Percentiles rank a stretch among this genome's conserved stretches.
Conservation (phyloP, 2,888 invertebrate species). For the Euplexia lucipara region DNA sequence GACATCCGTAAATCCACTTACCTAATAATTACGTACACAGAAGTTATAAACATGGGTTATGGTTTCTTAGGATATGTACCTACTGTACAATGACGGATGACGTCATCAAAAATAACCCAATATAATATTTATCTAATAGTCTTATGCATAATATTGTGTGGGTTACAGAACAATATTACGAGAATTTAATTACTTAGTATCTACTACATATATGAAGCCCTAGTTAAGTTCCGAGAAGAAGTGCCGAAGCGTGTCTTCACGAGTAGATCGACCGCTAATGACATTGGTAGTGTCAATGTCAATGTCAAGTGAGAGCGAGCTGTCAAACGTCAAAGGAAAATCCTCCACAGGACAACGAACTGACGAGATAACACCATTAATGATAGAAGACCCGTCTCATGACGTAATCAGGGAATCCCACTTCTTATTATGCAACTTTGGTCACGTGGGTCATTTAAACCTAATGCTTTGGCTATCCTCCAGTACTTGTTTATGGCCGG, state of each 20-base stretch:
- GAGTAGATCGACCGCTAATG: slow-evolving; percentile 33
- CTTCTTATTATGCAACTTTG: slow-evolving; percentile 42
- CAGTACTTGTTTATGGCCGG: slow-evolving; percentile 48
- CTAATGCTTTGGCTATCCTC: slow-evolving; percentile 54
- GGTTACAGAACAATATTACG: slow-evolving; percentile 12
- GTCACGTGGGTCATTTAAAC: slow-evolving; percentile 45
- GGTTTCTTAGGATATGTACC: not conserved
- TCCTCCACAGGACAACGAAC: slow-evolving; percentile 2
- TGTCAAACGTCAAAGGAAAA: slow-evolving; percentile 1
- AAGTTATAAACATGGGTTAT: not conserved
- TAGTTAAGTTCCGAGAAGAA: slow-evolving; percentile 28
- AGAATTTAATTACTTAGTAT: slow-evolving; percentile 21
- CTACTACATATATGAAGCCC: slow-evolving; percentile 13
- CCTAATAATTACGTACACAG: not conserved
- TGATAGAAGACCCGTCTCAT: slow-evolving; percentile 34
- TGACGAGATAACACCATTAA: slow-evolving; percentile 13
- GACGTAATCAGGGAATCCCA: slow-evolving; percentile 54
- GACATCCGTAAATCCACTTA: not conserved
- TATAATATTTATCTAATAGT: slow-evolving; percentile 17
- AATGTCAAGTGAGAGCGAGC: slow-evolving; percentile 30
- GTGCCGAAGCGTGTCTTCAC: slow-evolving; percentile 7
- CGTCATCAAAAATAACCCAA: slow-evolving; percentile 19
- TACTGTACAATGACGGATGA: slow-evolving; percentile 1
- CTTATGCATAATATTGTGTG: slow-evolving; percentile 5
- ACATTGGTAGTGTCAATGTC: slow-evolving; percentile 43